phyloP scores from a whole-genome alignment of 2,113 vertebrate species.

The Saccopteryx bilineata region DNA sequence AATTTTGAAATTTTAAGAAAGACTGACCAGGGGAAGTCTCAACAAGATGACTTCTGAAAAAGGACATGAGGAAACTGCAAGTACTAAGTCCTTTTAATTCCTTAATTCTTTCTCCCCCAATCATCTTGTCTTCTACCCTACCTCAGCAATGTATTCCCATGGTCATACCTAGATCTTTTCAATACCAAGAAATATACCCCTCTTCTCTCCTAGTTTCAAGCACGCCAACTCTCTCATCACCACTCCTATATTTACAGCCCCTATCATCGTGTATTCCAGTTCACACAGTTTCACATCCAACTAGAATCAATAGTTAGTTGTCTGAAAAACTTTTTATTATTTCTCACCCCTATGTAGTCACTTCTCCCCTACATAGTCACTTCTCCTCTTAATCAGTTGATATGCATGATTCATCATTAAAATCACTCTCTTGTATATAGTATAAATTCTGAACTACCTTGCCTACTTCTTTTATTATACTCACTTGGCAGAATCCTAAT shows the following conservation, averaged over 20 bases:
- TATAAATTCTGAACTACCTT: constrained; percentile 19
- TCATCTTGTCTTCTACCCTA: neutral
- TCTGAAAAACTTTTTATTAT: neutral
- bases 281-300: neutral
- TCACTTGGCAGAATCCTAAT: constrained; percentile 9
- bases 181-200: neutral
- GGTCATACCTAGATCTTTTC: neutral
- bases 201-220: neutral
- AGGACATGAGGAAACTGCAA: neutral
- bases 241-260: neutral
- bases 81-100: neutral
- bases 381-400: neutral
- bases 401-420: neutral
- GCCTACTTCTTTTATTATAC: neutral
- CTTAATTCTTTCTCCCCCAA: neutral
- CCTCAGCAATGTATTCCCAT: neutral
- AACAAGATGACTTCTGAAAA: neutral
- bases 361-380: neutral
- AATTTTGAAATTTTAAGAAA: neutral
- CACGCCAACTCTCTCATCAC: neutral
- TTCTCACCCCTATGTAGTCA: neutral
- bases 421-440: constrained; percentile 45
- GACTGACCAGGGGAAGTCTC: neutral
- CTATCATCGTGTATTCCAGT: neutral
- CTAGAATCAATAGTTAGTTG: neutral